Percentiles rank a stretch among this genome's conserved stretches.
Conservation (phyloP, 1,140 invertebrate species). For the Dendrolimus punctatus region DNA sequence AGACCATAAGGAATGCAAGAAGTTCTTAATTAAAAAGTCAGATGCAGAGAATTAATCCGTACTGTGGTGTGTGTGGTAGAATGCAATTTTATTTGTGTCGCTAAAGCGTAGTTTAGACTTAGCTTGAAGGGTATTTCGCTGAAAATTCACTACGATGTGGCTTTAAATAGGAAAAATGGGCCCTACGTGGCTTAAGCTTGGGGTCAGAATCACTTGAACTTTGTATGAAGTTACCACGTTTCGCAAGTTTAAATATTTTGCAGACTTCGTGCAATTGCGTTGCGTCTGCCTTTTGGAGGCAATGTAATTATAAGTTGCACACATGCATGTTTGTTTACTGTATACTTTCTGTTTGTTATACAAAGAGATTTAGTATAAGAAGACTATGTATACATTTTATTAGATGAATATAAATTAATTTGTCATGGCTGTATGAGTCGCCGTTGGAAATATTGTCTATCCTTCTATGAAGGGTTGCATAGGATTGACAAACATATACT, state of each 20-base stretch:
- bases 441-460: too few relatives aligned
- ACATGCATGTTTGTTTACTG: slow-evolving; percentile 4
- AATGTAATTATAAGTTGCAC: slow-evolving; percentile 29
- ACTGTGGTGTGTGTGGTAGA: slow-evolving; percentile 34
- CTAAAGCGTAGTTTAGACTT: slow-evolving; percentile 42
- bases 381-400: too few relatives aligned
- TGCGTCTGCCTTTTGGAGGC: slow-evolving; percentile 26
- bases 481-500: too few relatives aligned
- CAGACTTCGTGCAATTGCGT: slow-evolving; percentile 44
- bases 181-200: slow-evolving; percentile 17
- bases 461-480: too few relatives aligned
- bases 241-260: slow-evolving; percentile 26
- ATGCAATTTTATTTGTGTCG: slow-evolving; percentile 50
- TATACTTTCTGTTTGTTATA: neutral
- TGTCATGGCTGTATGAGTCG: too few relatives aligned
- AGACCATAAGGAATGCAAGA: slow-evolving; percentile 19
- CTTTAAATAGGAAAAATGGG: slow-evolving; percentile 16
- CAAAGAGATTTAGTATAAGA: neutral
- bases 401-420: neutral
- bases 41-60: slow-evolving; percentile 48
- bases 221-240: slow-evolving; percentile 14
- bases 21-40: slow-evolving; percentile 52
- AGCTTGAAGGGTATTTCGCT: slow-evolving; percentile 36
- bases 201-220: slow-evolving; percentile 14
- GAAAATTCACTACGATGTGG: slow-evolving; percentile 21